These are phyloP conservation scores for Melanotaenia boesemani DNA, from an alignment of 2,797 vertebrate genomes.

Conservation along the genomic window DNA sequence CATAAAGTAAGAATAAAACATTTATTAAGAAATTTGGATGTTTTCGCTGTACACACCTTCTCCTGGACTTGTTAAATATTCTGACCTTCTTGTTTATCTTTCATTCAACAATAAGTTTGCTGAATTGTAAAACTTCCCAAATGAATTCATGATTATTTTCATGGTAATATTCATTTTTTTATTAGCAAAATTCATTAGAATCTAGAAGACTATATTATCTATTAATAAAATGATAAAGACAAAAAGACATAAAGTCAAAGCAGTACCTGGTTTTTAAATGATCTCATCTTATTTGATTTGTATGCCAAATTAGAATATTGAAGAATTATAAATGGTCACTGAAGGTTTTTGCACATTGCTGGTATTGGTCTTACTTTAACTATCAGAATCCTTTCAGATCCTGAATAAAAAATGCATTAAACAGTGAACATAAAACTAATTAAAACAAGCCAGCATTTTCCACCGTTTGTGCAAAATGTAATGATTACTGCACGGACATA, in stretches of 20 bases:
- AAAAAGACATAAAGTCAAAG: too few species aligned
- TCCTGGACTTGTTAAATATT: background rate
- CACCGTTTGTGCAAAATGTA: background rate
- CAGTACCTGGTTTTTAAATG: too few species aligned
- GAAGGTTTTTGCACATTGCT: background rate
- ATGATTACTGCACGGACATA: background rate
- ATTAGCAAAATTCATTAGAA: background rate
- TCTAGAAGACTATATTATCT: background rate
- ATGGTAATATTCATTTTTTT: background rate
- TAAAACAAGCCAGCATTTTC: background rate
- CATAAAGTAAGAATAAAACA: background rate
- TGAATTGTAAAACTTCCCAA: too few species aligned
- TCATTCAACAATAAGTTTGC: too few species aligned
- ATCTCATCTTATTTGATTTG: background rate
- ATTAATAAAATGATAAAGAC: background rate
- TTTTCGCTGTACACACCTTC: background rate
- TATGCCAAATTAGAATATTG: background rate
- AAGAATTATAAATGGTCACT: background rate
- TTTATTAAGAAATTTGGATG: background rate
- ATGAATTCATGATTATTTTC: background rate
- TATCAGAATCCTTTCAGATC: background rate
- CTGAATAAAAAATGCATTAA: background rate
- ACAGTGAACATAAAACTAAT: slow-evolving; percentile 4
- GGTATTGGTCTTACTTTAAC: background rate
- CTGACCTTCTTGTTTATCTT: too few species aligned